Percentiles rank a stretch among this genome's conserved stretches.
Evolutionary conservation across 1,140 invertebrate species (phyloP).

Genomic region (Penaeus japonicus): DNA sequence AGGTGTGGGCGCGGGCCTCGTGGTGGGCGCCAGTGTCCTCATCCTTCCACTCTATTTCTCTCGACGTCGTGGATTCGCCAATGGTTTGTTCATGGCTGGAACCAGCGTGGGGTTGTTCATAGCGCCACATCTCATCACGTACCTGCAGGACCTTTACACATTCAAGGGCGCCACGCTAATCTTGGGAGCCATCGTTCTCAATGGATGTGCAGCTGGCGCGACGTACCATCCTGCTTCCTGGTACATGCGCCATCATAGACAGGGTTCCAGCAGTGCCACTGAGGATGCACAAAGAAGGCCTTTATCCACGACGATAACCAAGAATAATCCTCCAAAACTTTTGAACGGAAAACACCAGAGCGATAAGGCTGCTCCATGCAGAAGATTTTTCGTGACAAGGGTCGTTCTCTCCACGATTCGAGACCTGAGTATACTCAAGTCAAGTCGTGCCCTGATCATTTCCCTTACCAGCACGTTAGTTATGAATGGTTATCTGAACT

Average conservation of each 20-base stretch:
- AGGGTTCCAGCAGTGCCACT: background rate
- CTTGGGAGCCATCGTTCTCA: slow-evolving; percentile 3
- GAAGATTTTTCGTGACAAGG: background rate
- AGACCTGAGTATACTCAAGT: background rate
- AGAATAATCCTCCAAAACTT: background rate
- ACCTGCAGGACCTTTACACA: background rate
- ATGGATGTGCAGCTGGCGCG: background rate
- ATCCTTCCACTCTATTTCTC: slow-evolving; percentile 22
- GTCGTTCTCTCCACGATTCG: background rate
- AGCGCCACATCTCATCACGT: background rate
- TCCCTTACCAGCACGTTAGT: background rate
- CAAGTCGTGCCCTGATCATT: slow-evolving; percentile 9
- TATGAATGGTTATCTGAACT: slow-evolving; percentile 9
- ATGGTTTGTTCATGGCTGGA: slow-evolving; percentile 9
- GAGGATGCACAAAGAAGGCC: background rate
- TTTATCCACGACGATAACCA: too few species aligned
- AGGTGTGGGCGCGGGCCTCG: slow-evolving; percentile 30
- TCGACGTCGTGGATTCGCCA: background rate
- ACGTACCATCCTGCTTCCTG: background rate
- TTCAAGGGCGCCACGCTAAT: background rate
- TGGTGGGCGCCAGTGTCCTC: background rate
- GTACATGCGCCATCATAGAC: background rate
- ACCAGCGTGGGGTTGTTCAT: background rate
- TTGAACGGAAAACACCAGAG: background rate
- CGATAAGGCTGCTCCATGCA: background rate